These are phyloP conservation scores for Piprites chloris DNA, from an alignment of 2,113 vertebrate species.

Conservation along the genomic window DNA sequence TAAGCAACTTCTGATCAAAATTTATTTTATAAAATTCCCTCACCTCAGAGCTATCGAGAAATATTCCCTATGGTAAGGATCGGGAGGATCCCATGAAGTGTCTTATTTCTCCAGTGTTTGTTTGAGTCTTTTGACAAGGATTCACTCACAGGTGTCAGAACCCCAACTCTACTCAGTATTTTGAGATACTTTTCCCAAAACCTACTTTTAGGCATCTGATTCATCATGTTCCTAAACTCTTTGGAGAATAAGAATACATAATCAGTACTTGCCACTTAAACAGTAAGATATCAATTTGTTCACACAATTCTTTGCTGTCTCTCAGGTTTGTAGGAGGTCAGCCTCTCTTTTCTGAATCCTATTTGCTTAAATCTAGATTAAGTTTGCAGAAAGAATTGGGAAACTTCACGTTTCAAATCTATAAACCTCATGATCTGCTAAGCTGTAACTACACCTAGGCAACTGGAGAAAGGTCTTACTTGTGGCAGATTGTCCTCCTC, in stretches of 20 bases:
- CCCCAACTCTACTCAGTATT: neutral
- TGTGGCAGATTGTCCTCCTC: neutral
- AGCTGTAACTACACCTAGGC: neutral
- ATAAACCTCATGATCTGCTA: neutral
- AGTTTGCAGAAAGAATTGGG: neutral
- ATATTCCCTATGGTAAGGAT: neutral
- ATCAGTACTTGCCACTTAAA: neutral
- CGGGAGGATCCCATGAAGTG: neutral
- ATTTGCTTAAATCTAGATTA: neutral
- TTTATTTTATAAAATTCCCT: neutral
- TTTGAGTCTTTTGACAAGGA: neutral
- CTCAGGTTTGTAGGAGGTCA: neutral
- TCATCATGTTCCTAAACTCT: neutral
- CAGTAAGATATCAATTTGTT: neutral
- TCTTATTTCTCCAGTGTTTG: neutral
- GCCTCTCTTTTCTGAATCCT: neutral
- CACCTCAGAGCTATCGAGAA: neutral
- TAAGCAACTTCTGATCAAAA: neutral
- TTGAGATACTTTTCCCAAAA: neutral
- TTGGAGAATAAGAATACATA: neutral
- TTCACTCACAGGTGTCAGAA: neutral
- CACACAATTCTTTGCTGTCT: neutral
- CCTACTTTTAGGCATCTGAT: neutral
- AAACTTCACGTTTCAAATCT: neutral
- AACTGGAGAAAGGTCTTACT: neutral